Evolutionary conservation across 2,888 invertebrate genomes (phyloP).

Genomic region (Morpho achilles): DNA sequence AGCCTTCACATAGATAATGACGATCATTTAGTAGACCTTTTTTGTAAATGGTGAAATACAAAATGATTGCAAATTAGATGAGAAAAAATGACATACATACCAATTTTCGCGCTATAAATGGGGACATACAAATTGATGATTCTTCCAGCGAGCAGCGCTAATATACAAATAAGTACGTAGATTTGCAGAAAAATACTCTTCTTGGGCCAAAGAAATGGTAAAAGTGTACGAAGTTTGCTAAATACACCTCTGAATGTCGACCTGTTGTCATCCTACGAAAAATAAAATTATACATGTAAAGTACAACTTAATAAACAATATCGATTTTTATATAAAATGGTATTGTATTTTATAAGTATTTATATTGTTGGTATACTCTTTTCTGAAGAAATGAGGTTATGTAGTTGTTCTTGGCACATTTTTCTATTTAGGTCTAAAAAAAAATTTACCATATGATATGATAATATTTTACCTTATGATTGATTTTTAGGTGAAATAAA

Average conservation of each 20-base stretch:
- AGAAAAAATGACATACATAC: conserved; percentile 66
- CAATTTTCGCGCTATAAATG: conserved; percentile 94
- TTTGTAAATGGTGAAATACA: no score
- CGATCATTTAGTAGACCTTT: no score
- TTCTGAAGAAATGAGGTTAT: no score
- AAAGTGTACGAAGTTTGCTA: conserved; percentile 87
- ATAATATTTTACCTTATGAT: no score
- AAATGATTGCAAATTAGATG: neutral
- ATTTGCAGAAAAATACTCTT: conserved; percentile 87
- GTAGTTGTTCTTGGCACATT: no score
- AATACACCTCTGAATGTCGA: conserved; percentile 90
- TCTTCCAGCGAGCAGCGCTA: conserved; percentile 87
- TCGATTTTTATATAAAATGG: no score
- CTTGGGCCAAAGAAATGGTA: conserved; percentile 97
- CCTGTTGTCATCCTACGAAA: conserved; percentile 72
- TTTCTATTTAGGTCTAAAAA: no score
- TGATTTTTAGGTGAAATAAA: no score
- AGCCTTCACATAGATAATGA: no score
- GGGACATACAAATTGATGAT: conserved; percentile 95
- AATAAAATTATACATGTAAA: neutral
- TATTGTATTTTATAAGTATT: no score
- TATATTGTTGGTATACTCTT: no score
- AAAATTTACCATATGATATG: no score
- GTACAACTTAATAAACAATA: neutral
- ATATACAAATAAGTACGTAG: conserved; percentile 89